Evolutionary conservation across 2,888 invertebrate species (phyloP).

Genomic region (Epistrophe grossulariae): DNA sequence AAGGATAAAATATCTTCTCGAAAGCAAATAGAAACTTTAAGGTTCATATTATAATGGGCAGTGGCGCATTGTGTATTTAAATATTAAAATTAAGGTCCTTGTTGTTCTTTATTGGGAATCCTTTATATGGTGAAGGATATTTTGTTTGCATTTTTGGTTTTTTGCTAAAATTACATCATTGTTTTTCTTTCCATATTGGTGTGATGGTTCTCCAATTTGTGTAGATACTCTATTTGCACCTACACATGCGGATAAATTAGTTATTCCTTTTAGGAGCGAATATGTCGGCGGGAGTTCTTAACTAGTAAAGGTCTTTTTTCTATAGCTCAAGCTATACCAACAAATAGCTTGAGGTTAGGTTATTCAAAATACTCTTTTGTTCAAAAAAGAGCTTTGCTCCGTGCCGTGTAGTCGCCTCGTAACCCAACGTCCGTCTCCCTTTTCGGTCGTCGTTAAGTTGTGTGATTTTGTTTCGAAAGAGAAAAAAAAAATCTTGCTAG

Average conservation of each 20-base stretch:
- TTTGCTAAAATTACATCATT: conserved; percentile 65
- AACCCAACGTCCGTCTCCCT: not conserved
- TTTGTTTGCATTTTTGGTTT: conserved; percentile 9
- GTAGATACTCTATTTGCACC: conserved; percentile 33
- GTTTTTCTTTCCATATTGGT: conserved; percentile 53
- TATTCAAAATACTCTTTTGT: conserved; percentile 43
- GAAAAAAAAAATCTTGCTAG: not conserved
- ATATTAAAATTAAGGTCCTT: conserved; percentile 2
- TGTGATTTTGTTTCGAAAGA: conserved; percentile 24
- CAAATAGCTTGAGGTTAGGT: conserved; percentile 42
- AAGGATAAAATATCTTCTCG: conserved; percentile 66
- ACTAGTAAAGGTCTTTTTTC: conserved; percentile 52
- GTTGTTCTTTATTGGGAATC: conserved; percentile 15
- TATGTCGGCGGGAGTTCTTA: conserved; percentile 22
- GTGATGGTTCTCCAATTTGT: conserved; percentile 26
- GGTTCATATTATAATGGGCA: conserved; percentile 2
- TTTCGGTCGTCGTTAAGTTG: conserved; percentile 7
- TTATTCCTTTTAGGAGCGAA: conserved; percentile 49
- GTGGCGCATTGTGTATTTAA: conserved; percentile 39
- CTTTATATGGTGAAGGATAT: conserved; percentile 6
- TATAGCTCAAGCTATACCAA: too few relatives aligned
- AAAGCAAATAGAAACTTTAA: conserved; percentile 39
- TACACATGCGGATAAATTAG: conserved; percentile 62
- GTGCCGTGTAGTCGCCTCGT: not conserved
- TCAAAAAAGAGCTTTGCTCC: conserved; percentile 47